Evolutionary conservation across 1,140 invertebrate species (phyloP), one percentile per base, ranked within the genome.

Genomic region (Drosophila suzukii): DNA sequence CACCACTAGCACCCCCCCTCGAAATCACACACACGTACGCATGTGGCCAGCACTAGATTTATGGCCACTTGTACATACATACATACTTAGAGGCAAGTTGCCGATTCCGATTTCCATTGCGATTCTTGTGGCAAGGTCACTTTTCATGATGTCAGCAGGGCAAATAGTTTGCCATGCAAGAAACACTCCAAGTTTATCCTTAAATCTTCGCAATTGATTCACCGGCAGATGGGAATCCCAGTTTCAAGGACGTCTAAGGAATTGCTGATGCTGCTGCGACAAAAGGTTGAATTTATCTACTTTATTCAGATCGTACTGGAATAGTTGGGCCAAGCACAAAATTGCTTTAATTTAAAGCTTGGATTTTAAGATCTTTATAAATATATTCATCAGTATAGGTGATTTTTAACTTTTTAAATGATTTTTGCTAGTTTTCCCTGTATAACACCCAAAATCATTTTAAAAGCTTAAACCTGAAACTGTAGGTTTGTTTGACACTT

Each of bases 71-170:
- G 49, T 38, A 20, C 32, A 10, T 20, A 20, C 32, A 10, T 20
- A 53, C 34, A 53, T 44, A 27, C 38, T 27, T 15, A 39, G 12
- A 10, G 6, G 27, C 30, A 17, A 27, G 39, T 60, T 32, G n/a
- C 15, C 32, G 30, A 36, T 46, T 34, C 53, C 17, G 17, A 51
- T 20, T 44, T 6, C 15, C 13, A 34, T 46, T 32, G 41, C 17
- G 17, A 53, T 20, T 44, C n/a, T 12, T 36, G 65, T 20, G 65
- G 67, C 67, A 71, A 71, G 65, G 67, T 71, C 67, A 10, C 65
- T 41, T 70, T 71, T 58, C 36, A 70, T 58, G 67, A 71, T 49
- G 67, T 57, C 67, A 71, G 63, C 65, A 70, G 24, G 12, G 46
- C 12, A 20, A 62, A 43, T 67, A 51, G 65, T 62, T 62, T 20